A percentile compares a stretch with the other conserved stretches of the same genome.
Evolutionary conservation across 2,888 invertebrate genomes (phyloP).

Genomic region (Hypomecis punctinalis): DNA sequence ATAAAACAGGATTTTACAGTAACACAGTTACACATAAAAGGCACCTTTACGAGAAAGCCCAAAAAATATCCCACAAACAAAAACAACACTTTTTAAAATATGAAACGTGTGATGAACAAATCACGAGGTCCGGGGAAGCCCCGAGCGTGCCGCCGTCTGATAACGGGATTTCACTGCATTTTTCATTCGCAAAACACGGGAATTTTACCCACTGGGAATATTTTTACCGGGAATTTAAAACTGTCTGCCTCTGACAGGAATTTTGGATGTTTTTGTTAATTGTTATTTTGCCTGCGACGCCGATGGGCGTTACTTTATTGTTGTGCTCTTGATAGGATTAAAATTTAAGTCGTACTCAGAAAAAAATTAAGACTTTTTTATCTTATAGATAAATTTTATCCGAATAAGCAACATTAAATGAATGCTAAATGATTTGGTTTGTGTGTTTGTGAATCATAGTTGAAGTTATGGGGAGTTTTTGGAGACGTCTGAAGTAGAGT

Average conservation of each 20-base stretch:
- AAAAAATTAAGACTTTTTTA: too few relatives aligned
- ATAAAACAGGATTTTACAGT: too few relatives aligned
- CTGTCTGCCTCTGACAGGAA: not conserved
- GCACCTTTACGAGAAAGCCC: not conserved
- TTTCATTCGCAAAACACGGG: slow-evolving; percentile 39
- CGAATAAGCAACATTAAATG: too few relatives aligned
- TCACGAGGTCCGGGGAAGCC: slow-evolving; percentile 34
- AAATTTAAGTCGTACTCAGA: too few relatives aligned
- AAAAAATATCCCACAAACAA: not conserved
- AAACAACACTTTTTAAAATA: slow-evolving; percentile 8
- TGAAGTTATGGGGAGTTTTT: too few relatives aligned
- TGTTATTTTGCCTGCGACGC: not conserved
- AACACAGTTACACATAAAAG: not conserved
- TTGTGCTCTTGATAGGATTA: not conserved
- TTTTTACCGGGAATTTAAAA: slow-evolving; percentile 9
- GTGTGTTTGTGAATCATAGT: too few relatives aligned
- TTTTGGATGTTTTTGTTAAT: slow-evolving; percentile 1
- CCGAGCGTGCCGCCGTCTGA: slow-evolving; percentile 38
- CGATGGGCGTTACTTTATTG: not conserved
- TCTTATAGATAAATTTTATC: too few relatives aligned
- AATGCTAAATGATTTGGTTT: too few relatives aligned
- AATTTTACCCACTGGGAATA: slow-evolving; percentile 8
- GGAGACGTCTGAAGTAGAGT: too few relatives aligned
- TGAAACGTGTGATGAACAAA: slow-evolving; percentile 35
- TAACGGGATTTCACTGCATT: slow-evolving; percentile 44